Evolutionary conservation across 2,888 invertebrate species (phyloP), one percentile per base, ranked within the genome.

Genomic region (Selenia dentaria): DNA sequence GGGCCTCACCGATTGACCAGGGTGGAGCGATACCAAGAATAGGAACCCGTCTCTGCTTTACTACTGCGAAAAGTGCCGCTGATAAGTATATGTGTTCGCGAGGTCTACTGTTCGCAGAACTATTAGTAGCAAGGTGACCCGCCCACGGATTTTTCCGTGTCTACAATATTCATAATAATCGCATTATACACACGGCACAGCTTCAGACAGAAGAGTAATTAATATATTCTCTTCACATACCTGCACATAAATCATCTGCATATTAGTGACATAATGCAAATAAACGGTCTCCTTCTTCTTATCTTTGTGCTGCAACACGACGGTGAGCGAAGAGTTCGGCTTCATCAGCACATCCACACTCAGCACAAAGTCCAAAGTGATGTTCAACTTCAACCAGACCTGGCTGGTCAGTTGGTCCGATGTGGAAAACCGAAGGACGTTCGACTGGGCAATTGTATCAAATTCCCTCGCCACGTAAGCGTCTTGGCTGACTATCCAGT

Each of bases 201-300:
- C n/a, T n/a, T n/a, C n/a, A n/a, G n/a, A n/a, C n/a, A n/a, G n/a
- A n/a, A n/a, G n/a, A n/a, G n/a, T n/a, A n/a, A n/a, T n/a, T n/a
- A n/a, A n/a, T n/a, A n/a, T n/a, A n/a, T n/a, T n/a, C n/a, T n/a
- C n/a, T n/a, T n/a, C n/a, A n/a, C n/a, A n/a, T n/a, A 94, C 95
- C 86, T 94, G 93, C 25, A 94, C 93, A 49, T 94, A 93, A 49
- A 98, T 94, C 47, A 95, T 83, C 51, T 94, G 88, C 73, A 93
- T 94, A 53, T 94, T 95, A 10, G 95, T 93, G 43, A 96, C 93
- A 71, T 97, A 98, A 86, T 97, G 96, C 56, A 98, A 82, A 76
- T 94, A 94, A 76, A 96, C 96, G 1, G 92, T 92, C 62, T 96
- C 96, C 65, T 94, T 94, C 65, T 94, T 94, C 54, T 93, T 94